Evolutionary conservation across 2,113 vertebrate genomes (phyloP).

Genomic region (Engraulis encrasicolus): DNA sequence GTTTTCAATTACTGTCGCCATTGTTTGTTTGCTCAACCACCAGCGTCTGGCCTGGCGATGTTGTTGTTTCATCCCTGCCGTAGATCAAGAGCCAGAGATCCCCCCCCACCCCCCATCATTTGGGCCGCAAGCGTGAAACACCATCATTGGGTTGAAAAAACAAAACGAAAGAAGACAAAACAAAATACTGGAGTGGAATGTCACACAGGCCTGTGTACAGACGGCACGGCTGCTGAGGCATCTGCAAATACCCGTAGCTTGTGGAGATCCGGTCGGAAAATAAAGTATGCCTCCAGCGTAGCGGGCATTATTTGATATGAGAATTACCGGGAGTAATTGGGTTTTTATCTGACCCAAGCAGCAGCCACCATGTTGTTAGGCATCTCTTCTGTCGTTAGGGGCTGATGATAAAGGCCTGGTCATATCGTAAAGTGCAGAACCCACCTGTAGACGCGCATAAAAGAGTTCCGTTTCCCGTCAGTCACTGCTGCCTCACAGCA

Average conservation of each 20-base stretch:
- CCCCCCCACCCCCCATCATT: constrained; percentile 28
- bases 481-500: neutral
- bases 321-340: constrained; percentile 19
- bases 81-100: constrained; percentile 38
- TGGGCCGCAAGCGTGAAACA: neutral
- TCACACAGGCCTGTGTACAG: neutral
- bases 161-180: too few relatives aligned
- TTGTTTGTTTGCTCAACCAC: constrained; percentile 44
- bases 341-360: constrained; percentile 15
- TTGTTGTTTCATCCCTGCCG: constrained; percentile 47
- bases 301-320: constrained; percentile 10
- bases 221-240: neutral
- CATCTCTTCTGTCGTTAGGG: neutral
- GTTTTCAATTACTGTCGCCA: constrained; percentile 43
- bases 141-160: neutral
- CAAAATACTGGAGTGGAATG: neutral
- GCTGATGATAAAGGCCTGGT: neutral
- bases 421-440: neutral
- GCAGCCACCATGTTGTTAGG: neutral
- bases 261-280: constrained; percentile 7
- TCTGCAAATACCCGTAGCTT: constrained; percentile 9
- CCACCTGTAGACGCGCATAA: neutral
- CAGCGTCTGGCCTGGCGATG: constrained; percentile 28
- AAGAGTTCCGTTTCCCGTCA: neutral
- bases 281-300: constrained; percentile 1